Percentiles rank a stretch among this genome's conserved stretches.
phyloP scores from a whole-genome alignment of 1,140 invertebrate genomes.

The Drosophila equinoxialis region DNA sequence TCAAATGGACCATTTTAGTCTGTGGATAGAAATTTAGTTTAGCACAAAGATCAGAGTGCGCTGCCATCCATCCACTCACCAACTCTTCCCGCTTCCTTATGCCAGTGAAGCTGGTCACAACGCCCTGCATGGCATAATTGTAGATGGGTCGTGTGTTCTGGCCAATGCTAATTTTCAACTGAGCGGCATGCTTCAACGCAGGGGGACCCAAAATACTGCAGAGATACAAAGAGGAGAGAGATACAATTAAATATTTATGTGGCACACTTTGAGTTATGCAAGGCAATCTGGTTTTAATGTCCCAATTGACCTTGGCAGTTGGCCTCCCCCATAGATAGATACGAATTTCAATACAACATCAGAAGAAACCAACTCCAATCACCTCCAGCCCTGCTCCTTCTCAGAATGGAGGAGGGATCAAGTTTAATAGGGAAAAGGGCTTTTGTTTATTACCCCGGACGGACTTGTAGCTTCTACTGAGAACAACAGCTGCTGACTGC shows the following conservation, averaged over 20 bases:
- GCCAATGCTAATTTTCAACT: slow-evolving; percentile 87
- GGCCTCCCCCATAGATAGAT: not conserved
- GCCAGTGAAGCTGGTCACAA: slow-evolving; percentile 94
- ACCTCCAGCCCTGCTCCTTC: too few relatives aligned
- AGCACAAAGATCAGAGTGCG: not conserved
- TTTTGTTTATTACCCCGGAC: slow-evolving; percentile 55
- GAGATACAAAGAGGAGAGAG: slow-evolving; percentile 16
- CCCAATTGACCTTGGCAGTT: slow-evolving; percentile 72
- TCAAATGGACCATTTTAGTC: slow-evolving; percentile 91
- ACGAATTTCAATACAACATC: too few relatives aligned
- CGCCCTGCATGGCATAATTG: slow-evolving; percentile 92
- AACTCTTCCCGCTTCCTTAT: slow-evolving; percentile 94
- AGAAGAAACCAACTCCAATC: too few relatives aligned
- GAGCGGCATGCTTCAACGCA: slow-evolving; percentile 89
- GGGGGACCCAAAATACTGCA: slow-evolving; percentile 89
- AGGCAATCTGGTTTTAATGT: slow-evolving; percentile 66
- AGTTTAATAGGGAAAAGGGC: slow-evolving; percentile 36
- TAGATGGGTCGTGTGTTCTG: slow-evolving; percentile 92
- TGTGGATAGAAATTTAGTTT: slow-evolving; percentile 67
- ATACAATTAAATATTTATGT: slow-evolving; percentile 77
- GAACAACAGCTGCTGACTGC: slow-evolving; percentile 29
- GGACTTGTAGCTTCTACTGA: slow-evolving; percentile 9
- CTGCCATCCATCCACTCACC: slow-evolving; percentile 84
- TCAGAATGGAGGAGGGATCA: too few relatives aligned
- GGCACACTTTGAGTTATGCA: slow-evolving; percentile 78